Percentiles rank a stretch among this genome's conserved stretches.
Evolutionary conservation across 2,113 vertebrate species (phyloP).

Genomic region (Epinephelus fuscoguttatus): DNA sequence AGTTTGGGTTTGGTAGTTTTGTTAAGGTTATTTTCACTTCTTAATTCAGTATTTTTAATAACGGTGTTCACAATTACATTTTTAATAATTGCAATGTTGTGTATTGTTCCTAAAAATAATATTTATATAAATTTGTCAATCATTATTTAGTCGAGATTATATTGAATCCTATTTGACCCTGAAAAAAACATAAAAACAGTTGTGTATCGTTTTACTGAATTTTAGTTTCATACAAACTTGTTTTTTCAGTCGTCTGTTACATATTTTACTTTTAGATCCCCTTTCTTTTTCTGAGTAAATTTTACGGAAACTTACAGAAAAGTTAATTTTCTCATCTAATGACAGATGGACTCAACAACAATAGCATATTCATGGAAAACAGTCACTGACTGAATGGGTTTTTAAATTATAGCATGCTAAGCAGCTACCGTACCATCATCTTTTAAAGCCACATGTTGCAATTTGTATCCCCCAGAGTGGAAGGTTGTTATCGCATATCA

Average conservation of each 20-base stretch:
- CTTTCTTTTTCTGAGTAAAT: too few relatives aligned
- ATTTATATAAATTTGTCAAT: not conserved
- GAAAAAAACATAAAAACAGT: not conserved
- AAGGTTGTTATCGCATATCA: not conserved
- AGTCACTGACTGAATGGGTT: not conserved
- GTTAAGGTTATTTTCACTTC: not conserved
- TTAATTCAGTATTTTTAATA: not conserved
- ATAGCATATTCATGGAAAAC: not conserved
- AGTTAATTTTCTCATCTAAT: too few relatives aligned
- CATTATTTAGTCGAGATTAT: not conserved
- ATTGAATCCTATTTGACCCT: not conserved
- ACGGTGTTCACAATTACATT: too few relatives aligned
- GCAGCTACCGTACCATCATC: not conserved
- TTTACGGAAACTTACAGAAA: not conserved
- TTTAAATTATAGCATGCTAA: not conserved
- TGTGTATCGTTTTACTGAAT: not conserved
- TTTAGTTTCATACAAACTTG: not conserved
- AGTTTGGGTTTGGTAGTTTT: not conserved
- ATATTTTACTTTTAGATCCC: not conserved
- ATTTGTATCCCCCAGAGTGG: not conserved
- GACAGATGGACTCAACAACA: not conserved
- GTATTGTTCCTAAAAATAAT: too few relatives aligned
- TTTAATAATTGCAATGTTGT: too few relatives aligned
- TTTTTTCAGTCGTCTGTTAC: not conserved
- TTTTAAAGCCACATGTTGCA: not conserved